Evolutionary conservation across 2,888 invertebrate genomes (phyloP), one percentile per base, ranked within the genome.

Genomic region (Sturmia bella): DNA sequence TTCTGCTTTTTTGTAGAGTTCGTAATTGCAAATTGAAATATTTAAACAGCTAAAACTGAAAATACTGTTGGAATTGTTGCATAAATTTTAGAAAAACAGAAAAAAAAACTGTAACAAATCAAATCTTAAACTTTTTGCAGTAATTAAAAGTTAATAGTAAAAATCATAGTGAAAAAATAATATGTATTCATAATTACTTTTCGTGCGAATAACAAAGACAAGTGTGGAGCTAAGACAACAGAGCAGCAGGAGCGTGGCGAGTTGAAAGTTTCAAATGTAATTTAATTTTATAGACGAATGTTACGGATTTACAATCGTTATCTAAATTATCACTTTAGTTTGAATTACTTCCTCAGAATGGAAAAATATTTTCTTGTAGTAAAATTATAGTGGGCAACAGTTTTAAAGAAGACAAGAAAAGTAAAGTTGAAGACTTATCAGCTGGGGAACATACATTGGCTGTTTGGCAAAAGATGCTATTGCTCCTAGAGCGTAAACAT

Each of bases 111-210:
- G 27, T 32, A 32, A 32, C 32, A 32, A 32, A 7, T 32, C 27
- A 3, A 32, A 52, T 61, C 21, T 52, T 15, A 21, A 48, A 69
- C 54, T 69, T 45, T 45, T 54, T 61, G 61, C n/a, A 61, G 52
- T 69, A 76, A 69, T 76, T 76, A 76, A 76, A 69, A 63, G 37
- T 54, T 54, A 69, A 75, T 59, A 45, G 64, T 24, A 24, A 64
- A 54, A 64, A 54, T 43, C 15, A 19, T 13, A 52, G 11, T 41
- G 15, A 17, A 59, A 32, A 7, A 63, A 19, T 15, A 73, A 43
- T 50, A 17, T 50, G 52, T 52, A 68, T 50, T 61, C 61, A 52
- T 45, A 39, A 32, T 45, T 52, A 15, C 21, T 27, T 50, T 59
- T 32, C 43, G 21, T 17, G 17, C 21, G 17, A 37, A n/a, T 24